Conservation (phyloP, 2,888 invertebrate genomes). For the Drosophila eohydei region DNA sequence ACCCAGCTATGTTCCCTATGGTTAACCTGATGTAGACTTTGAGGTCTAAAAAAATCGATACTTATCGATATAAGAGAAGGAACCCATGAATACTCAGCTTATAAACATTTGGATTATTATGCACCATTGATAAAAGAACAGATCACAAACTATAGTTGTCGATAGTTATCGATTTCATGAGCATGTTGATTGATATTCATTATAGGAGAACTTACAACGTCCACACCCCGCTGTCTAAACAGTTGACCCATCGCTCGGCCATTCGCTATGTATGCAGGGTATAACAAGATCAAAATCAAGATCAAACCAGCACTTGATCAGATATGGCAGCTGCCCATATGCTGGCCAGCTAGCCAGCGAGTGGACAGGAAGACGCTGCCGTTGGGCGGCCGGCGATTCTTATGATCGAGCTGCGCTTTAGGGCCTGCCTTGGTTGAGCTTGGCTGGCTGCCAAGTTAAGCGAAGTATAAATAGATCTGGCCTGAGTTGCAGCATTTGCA, state of each 20-base stretch:
- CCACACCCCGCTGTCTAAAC: no score
- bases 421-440: slow-evolving; percentile 51
- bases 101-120: no score
- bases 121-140: no score
- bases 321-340: slow-evolving; percentile 32
- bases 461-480: slow-evolving; percentile 66
- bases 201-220: no score
- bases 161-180: neutral
- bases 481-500: slow-evolving; percentile 69
- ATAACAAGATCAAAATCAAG: slow-evolving; percentile 61
- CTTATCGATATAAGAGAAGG: no score
- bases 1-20: no score
- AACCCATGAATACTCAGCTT: no score
- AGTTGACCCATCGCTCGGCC: neutral
- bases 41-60: neutral
- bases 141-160: neutral
- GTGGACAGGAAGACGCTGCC: slow-evolving; percentile 55
- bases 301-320: slow-evolving; percentile 43
- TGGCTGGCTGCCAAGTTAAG: slow-evolving; percentile 20
- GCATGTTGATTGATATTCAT: no score
- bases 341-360: slow-evolving; percentile 4
- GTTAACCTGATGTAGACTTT: no score
- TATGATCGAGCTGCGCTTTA: slow-evolving; percentile 71
- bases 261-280: neutral
- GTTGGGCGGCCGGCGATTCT: slow-evolving; percentile 64